Evolutionary conservation across 2,797 vertebrate species (phyloP), one percentile per base, ranked within the genome.

Genomic region (Pristis pectinata): DNA sequence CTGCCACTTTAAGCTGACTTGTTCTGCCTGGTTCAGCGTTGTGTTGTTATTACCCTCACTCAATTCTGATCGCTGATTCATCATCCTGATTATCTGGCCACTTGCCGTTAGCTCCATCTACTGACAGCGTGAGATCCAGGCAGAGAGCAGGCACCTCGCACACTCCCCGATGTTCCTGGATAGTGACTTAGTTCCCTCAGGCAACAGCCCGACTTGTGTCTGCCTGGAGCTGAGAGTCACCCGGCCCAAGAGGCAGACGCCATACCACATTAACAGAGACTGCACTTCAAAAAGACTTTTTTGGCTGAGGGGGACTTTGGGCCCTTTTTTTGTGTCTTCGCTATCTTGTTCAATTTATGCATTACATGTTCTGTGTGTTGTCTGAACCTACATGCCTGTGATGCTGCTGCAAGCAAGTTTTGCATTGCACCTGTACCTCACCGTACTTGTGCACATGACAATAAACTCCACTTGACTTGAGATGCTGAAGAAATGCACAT

Each of bases 91-190:
- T 41, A 41, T 59, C 49, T n/a, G 83, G 94, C 92, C 93, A 89
- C 76, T 94, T 95, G 95, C 94, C 67, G 80, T 94, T 95, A 95
- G 95, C 95, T 95, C 95, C 95, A 95, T 95, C 95, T 95, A 94
- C 95, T 95, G 95, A 79, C 91, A 94, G 95, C 41, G 82, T 10
- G 59, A 5, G 17, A 37, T 37, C 56, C 87, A 1, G 83, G 34
- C 83, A 87, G 53, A 59, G 11, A 17, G 15, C 30, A 59, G 15
- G 19, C 9, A 37, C n/a, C 22, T 67, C 59, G 49, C 49, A 49
- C 49, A 64, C 37, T 22, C 7, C 59, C 61, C 22, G 22, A 74
- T 70, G 3, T 70, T 74, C 24, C 24, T 34, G 53, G 53, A 27
- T 9, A 22, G 44, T 15, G 13, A 7, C 10, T 15, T 49, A 13